Conservation (phyloP, 2,113 vertebrate genomes). For the Hipposideros armiger region DNA sequence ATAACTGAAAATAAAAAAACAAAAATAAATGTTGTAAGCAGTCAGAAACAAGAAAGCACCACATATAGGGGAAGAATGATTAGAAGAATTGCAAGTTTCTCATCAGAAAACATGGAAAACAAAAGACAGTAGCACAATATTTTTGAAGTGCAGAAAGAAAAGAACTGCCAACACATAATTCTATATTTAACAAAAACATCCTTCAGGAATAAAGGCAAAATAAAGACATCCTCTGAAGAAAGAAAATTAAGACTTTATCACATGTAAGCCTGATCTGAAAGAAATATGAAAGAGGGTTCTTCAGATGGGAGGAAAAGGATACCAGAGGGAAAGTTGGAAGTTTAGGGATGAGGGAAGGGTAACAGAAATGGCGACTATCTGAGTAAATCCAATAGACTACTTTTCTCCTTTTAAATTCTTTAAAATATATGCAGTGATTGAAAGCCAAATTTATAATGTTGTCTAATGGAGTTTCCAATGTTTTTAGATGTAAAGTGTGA, state of each 20-base stretch:
- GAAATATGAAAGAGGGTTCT: not conserved
- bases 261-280: not conserved
- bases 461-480: not conserved
- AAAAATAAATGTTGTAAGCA: not conserved
- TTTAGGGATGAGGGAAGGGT: not conserved
- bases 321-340: not conserved
- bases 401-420: no score
- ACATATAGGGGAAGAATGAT: no score
- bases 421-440: not conserved
- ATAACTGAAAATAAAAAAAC: not conserved
- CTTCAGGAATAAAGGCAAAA: no score
- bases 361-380: not conserved
- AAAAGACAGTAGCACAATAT: not conserved
- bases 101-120: not conserved
- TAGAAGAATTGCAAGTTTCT: not conserved
- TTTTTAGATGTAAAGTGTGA: not conserved
- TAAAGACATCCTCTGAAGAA: no score
- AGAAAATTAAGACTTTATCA: not conserved
- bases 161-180: no score
- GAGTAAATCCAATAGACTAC: no score
- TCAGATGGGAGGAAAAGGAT: not conserved
- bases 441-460: not conserved
- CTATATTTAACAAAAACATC: no score
- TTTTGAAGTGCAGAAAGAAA: not conserved
- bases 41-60: not conserved